These are phyloP conservation scores for Rhagophthalmus giganteus DNA, from an alignment of 2,888 invertebrate genomes.

Conservation along the genomic window DNA sequence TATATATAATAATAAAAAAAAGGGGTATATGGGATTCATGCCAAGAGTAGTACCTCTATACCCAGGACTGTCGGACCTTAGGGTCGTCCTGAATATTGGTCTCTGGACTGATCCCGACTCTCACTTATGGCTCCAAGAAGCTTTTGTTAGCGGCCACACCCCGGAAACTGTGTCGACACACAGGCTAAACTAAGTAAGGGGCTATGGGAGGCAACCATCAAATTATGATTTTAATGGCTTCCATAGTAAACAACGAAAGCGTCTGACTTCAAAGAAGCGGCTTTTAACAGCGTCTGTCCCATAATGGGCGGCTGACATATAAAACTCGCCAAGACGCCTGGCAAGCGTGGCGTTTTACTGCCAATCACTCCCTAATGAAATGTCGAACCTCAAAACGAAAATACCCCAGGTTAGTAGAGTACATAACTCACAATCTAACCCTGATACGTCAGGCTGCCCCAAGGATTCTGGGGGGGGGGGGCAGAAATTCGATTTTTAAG, in stretches of 20 bases:
- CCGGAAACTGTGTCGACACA: no score
- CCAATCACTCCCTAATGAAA: not conserved
- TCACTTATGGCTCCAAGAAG: not conserved
- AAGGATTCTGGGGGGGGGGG: not conserved
- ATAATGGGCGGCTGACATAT: not conserved
- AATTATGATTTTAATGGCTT: not conserved
- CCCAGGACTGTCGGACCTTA: no score
- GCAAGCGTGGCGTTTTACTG: not conserved
- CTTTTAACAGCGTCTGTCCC: not conserved
- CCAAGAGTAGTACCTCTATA: no score
- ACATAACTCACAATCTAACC: no score
- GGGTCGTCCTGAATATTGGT: not conserved
- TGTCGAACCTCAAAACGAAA: no score
- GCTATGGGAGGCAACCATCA: no score
- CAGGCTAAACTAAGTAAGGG: conserved; percentile 2
- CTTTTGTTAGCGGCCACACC: no score
- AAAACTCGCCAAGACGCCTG: not conserved
- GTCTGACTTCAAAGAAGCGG: not conserved
- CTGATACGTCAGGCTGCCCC: no score
- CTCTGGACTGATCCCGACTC: not conserved
- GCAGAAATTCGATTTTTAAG: no score
- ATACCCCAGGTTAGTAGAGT: no score
- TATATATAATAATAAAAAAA: no score
- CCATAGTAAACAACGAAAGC: not conserved
- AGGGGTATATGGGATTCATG: no score